Evolutionary conservation across 2,797 vertebrate species (phyloP), one percentile per base, ranked within the genome.

Genomic region (Sebastes cheni): DNA sequence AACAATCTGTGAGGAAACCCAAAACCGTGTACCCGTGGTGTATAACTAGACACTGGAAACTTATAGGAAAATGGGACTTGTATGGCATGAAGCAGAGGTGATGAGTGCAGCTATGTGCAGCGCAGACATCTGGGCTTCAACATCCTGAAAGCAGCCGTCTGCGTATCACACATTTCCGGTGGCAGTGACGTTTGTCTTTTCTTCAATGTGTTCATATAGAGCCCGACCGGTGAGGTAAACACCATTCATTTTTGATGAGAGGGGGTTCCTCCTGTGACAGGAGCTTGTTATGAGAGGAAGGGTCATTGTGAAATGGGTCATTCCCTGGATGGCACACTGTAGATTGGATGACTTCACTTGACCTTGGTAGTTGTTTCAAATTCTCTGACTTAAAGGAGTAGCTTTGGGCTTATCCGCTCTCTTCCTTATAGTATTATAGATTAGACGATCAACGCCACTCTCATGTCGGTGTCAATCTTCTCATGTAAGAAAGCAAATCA

Each of bases 1-100:
- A 92, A 92, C 88, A 91, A 71, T 82, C 81, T 83, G 78, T 81
- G 79, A 90, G 75, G 92, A 91, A 94, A 95, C 87, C 84, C 79
- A 88, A 86, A 87, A 87, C 91, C 78, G 2, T 50, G 64, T 66
- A 16, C 39, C 29, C 5, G 52, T 39, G 18, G 25, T 67, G 69
- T 52, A 76, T 54, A 81, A 69, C 25, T 12, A 68, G 92, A 89
- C 77, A 90, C 79, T 83, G 81, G 83, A 91, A 60, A 90, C 80
- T 67, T 23, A 14, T n/a, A 70, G 76, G 75, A 77, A 75, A 82
- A 79, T 56, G 59, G 22, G 72, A 72, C 70, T 71, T 79, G 82
- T 55, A 50, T 83, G 62, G 79, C 34, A 77, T 67, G 58, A 75
- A 71, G 62, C 71, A 78, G 67, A 88, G 30, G 30, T 32, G 64